Base-by-base conservation (phyloP, 92 coral and sea anemone genomes). In the Paragorgia papillata region DNA sequence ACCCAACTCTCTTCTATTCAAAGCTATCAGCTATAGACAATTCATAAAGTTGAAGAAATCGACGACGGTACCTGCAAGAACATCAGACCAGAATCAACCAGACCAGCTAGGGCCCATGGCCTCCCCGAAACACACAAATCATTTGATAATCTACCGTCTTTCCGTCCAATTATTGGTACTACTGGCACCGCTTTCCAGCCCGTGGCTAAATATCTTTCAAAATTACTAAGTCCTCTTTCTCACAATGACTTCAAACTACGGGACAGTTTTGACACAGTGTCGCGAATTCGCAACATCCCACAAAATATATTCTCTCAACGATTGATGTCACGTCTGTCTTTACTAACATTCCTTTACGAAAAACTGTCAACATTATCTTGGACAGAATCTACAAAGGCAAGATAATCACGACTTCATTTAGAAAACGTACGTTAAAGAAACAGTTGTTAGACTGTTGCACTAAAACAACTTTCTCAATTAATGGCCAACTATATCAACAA, bases 401-500 rank as follows among this genome's bases (percentile, higher is more conserved):
- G 29, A 20, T 56, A 27, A 49, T 86, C 26, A 24, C 48, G 50
- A 86, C 86, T 14, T 50, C 34, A 1, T 60, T 86, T 12, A 76
- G 44, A 43, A 81, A 76, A 37, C 37, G 54, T 9, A 67, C 83
- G 0, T 70, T 82, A 3, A 74, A 56, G 20, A 81, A 81, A 32
- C 77, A 80, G 27, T 43, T 74, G 21, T 29, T 31, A 3, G 89
- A 85, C 12, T 32, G 76, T 18, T 80, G 82, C 57, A 73, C 62
- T 1, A 81, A 80, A 33, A 85, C 82, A 12, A 61, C 55, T 8
- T 85, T 85, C 53, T 43, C 67, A 0, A 62, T 27, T 60, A 67
- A 85, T 66, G 55, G 60, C 56, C 50, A 29, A 1, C 44, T 79
- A 17, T 80, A 79, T 18, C 65, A 79, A 28, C 88, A 85, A 63